Evolutionary conservation across 2,797 vertebrate genomes (phyloP).

Genomic region (Trematomus bernacchii): DNA sequence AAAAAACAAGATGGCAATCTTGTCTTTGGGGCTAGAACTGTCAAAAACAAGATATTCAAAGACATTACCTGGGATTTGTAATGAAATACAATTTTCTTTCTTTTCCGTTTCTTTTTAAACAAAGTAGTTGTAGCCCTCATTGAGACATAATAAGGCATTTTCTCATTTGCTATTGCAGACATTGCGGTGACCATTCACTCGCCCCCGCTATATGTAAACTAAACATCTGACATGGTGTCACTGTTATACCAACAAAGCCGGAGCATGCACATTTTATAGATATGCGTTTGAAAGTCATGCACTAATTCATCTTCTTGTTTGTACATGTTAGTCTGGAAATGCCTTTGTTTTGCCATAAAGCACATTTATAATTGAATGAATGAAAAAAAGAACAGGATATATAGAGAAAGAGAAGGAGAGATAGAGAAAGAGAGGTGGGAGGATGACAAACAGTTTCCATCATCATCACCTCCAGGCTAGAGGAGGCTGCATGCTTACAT

Average conservation of each 20-base stretch:
- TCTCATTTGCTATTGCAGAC: neutral
- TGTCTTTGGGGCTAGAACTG: too few species aligned
- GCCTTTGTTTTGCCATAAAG: constrained; percentile 35
- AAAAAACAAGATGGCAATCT: too few species aligned
- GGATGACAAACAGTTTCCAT: constrained; percentile 78
- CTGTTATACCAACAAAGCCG: constrained; percentile 22
- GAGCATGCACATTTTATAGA: neutral
- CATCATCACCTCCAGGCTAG: constrained; percentile 69
- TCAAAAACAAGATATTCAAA: too few species aligned
- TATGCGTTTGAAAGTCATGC: constrained; percentile 20
- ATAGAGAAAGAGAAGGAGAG: constrained; percentile 12
- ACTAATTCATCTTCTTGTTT: constrained; percentile 46
- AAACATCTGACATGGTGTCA: constrained; percentile 32
- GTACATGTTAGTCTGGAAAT: constrained; percentile 29
- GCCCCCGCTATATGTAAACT: constrained; percentile 18
- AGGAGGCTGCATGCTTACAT: constrained; percentile 73
- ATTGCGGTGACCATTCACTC: constrained; percentile 1
- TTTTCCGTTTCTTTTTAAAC: neutral
- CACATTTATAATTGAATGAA: constrained; percentile 35
- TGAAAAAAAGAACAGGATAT: constrained; percentile 36
- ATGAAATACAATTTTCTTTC: too few species aligned
- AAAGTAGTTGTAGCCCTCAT: too few species aligned
- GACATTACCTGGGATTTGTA: too few species aligned
- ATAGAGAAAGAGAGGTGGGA: constrained; percentile 64
- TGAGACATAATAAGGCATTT: neutral